Evolutionary conservation across 2,888 invertebrate species (phyloP), one percentile per base, ranked within the genome.

Genomic region (Rhyacophila evoluta): DNA sequence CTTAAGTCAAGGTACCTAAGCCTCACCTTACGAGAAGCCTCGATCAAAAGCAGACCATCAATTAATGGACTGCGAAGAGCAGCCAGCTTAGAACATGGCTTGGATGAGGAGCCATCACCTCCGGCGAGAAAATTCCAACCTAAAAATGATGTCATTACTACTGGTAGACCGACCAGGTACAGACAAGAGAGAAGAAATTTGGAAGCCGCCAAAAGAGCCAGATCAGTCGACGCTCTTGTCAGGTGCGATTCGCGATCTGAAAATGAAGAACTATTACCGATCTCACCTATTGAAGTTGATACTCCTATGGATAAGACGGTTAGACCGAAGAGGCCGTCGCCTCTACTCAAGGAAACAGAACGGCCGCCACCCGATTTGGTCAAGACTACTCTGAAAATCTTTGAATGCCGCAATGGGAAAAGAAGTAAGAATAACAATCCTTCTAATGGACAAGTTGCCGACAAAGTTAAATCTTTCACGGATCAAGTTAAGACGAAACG

Each of bases 351-450:
- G 83, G 94, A 94, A 83, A 92, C 92, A 11, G 96, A 96, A 84
- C 91, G 96, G 72, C 97, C 97, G 1, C 97, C 97, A 15, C 94
- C 94, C 0, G 97, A 97, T 89, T 93, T 97, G 83, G 97, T 97
- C 79, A 95, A 95, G 84, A 94, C 95, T 80, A 94, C 96, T 11
- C 91, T 96, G 81, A 92, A 94, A 84, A 93, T 96, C 84, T 97
- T 97, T 87, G 97, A 97, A 86, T 90, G 91, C 68, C 89, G 91
- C 0, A 92, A 92, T 10, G 88, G 92, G 83, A 89, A 91, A 0
- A 84, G 87, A 78, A 89, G 91, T 27, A 85, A 88, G 81, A 55
- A 55, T 55, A 87, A 89, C 4, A 90, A 91, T 83, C 86, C 5
- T 80, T 87, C 79, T 72, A 85, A 89, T 81, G 87, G 92, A 83